Percentiles rank a stretch among this genome's conserved stretches.
Evolutionary conservation across 2,888 invertebrate species (phyloP).

Genomic region (Boloria euphrosyne): DNA sequence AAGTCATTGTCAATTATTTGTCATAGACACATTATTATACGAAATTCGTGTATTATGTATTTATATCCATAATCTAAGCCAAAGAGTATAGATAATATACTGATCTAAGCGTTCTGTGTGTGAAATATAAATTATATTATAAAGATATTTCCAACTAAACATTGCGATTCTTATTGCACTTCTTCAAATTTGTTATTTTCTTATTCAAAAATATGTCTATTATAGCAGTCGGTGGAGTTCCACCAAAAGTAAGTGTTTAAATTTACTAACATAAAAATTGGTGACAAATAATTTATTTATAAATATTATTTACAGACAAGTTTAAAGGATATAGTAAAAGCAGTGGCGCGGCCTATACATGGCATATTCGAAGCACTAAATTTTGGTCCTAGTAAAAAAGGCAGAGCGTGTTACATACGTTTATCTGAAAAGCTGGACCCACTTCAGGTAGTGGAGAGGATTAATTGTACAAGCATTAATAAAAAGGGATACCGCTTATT

Average conservation of each 20-base stretch:
- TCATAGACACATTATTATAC: too few relatives aligned
- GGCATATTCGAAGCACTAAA: conserved; percentile 55
- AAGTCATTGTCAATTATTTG: too few relatives aligned
- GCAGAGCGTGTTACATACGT: conserved; percentile 51
- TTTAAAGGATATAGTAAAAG: conserved; percentile 38
- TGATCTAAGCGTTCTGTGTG: too few relatives aligned
- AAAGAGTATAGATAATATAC: too few relatives aligned
- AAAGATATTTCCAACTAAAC: too few relatives aligned
- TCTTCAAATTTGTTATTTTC: neutral
- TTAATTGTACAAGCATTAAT: conserved; percentile 29
- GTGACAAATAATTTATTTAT: neutral
- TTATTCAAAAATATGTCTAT: conserved; percentile 47
- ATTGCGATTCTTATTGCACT: too few relatives aligned
- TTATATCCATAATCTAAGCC: too few relatives aligned
- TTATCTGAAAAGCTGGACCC: conserved; percentile 56
- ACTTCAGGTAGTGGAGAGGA: conserved; percentile 44
- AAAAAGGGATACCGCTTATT: conserved; percentile 27
- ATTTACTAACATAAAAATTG: neutral
- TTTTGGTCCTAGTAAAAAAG: conserved; percentile 38
- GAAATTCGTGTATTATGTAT: too few relatives aligned
- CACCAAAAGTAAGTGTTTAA: conserved; percentile 32
- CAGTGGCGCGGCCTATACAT: conserved; percentile 44
- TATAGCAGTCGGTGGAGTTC: conserved; percentile 45
- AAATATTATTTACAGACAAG: conserved; percentile 9
- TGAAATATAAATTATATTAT: too few relatives aligned